Conservation (phyloP, 2,888 invertebrate species). For the Ormyrus nitidulus region DNA sequence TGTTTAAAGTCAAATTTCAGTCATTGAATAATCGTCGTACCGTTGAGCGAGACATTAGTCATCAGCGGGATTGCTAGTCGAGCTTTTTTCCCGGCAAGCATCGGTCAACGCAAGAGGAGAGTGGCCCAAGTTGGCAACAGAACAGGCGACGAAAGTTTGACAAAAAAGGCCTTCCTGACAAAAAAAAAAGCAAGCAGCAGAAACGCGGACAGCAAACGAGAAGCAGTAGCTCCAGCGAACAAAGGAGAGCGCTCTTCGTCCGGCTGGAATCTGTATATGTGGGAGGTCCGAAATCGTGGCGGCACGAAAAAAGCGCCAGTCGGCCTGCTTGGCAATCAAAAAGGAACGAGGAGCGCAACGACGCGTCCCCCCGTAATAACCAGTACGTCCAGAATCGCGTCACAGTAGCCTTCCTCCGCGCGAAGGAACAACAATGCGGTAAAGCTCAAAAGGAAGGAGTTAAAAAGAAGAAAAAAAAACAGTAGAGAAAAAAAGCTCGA, state of each 20-base stretch:
- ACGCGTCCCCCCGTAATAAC: too few relatives aligned
- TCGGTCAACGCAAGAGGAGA: conserved; percentile 2
- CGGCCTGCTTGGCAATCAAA: conserved; percentile 62
- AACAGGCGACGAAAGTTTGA: too few relatives aligned
- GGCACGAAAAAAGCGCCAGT: conserved; percentile 17
- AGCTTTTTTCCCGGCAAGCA: conserved; percentile 6
- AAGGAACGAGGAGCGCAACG: conserved; percentile 34
- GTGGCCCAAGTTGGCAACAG: too few relatives aligned
- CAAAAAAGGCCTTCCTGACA: too few relatives aligned
- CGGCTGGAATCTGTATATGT: neutral
- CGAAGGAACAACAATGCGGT: neutral
- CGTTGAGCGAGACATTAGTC: neutral
- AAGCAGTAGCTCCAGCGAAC: neutral
- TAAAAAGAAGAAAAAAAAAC: too few relatives aligned
- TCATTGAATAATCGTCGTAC: too few relatives aligned
- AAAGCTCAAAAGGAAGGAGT: neutral
- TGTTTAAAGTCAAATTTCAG: too few relatives aligned
- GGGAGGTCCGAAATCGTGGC: conserved; percentile 43
- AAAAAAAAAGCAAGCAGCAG: too few relatives aligned
- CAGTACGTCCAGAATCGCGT: too few relatives aligned
- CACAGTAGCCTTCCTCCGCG: neutral
- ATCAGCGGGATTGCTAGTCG: conserved; percentile 12
- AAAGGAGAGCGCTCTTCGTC: conserved; percentile 10
- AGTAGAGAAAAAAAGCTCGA: too few relatives aligned
- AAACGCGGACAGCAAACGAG: neutral